Conservation (phyloP, 1,140 invertebrate genomes). For the Hypsibius dujardini region DNA sequence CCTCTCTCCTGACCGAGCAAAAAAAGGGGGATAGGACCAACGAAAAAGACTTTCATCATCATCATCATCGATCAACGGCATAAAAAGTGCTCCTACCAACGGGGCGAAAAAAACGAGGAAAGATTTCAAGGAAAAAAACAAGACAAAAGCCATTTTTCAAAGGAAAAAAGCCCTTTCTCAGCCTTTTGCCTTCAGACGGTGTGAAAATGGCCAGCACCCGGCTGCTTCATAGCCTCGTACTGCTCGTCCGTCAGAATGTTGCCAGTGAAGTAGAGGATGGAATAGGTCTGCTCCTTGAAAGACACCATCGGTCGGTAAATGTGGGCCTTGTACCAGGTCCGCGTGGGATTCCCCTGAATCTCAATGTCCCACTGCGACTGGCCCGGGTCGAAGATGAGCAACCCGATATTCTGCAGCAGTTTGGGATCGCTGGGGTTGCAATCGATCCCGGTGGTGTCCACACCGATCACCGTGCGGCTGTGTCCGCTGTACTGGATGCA, state of each 20-base stretch:
- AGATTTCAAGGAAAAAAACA: no score
- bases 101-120: no score
- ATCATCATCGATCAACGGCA: no score
- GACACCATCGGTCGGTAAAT: not conserved
- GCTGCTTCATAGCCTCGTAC: not conserved
- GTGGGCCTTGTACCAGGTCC: not conserved
- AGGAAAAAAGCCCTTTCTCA: no score
- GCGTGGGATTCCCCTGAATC: not conserved
- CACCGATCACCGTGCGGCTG: not conserved
- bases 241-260: not conserved
- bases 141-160: no score
- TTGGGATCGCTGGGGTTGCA: not conserved
- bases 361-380: not conserved
- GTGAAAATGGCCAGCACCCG: not conserved
- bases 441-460: not conserved
- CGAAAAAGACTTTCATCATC: no score
- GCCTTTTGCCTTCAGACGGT: no score
- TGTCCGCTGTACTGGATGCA: conserved; percentile 9
- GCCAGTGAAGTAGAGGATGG: conserved; percentile 3
- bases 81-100: no score
- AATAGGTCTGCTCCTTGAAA: conserved; percentile 12
- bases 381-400: conserved; percentile 13
- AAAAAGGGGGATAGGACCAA: no score
- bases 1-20: no score
- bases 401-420: not conserved